Base-by-base conservation (phyloP, 2,113 vertebrate genomes). In the Mesitornis unicolor region DNA sequence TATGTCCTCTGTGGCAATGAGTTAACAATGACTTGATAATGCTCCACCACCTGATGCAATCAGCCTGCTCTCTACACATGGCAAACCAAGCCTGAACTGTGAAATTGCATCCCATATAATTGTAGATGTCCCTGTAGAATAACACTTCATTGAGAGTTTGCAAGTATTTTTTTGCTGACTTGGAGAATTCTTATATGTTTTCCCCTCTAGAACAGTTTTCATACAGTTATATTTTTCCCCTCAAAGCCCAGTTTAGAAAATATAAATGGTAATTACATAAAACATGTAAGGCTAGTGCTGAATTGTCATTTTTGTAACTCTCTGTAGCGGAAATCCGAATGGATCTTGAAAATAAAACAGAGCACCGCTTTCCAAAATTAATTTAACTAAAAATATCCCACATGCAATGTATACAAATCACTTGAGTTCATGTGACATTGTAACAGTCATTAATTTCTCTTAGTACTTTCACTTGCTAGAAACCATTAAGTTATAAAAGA, bases 111-210 rank as follows among this genome's bases (percentile, higher is more conserved):
- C 89, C 84, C 69, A 85, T 90, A 95, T 96, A 94, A 60, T 60
- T 84, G 75, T 80, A 63, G 51, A 28, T 91, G 67, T 96, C 70
- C 84, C 60, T 92, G 43, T n/a, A 94, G 81, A 96, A 94, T 73
- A 94, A 77, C 68, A 93, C 61, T 96, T 97, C 88, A 67, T 59
- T 86, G 75, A 95, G 87, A 91, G 51, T 84, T 86, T 87, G 38
- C 71, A 84, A 83, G 83, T 61, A 67, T 76, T 93, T 97, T n/a
- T 93, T 93, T 96, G 84, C 94, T 93, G 94, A 96, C 76, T 89
- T 90, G 31, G 12, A 82, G 71, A 79, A 60, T 92, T 83, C 86
- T 94, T 90, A 18, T 94, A 7, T 84, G 47, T 89, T 94, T 96
- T 77, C 51, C n/a, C n/a, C 43, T 82, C 64, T 48, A 68, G 83